Base-by-base conservation (phyloP, 2,888 invertebrate genomes). In the Hofmannophila pseudospretella region DNA sequence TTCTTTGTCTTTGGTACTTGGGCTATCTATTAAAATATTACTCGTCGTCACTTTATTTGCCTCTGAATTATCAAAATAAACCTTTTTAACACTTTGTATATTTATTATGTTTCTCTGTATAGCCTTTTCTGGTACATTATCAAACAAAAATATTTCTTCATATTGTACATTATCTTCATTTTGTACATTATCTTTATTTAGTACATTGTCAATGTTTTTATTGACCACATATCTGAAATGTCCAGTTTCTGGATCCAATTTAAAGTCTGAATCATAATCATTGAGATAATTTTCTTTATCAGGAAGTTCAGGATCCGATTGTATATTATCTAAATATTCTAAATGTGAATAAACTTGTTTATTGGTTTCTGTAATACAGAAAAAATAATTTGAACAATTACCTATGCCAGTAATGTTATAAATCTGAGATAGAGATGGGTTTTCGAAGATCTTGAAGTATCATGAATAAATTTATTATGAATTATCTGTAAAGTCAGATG, bases 191-290 rank as follows among this genome's bases (percentile, higher is more conserved):
- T 23, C 23, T 23, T 23, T 23, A 7, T 27, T 3, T 12, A 3
- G 1, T 2, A 11, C 11, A 10, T 11, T 27, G 8, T 10, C 8
- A 7, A 16, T 16, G n/a, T 30, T 16, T 5, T 30, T 7, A n/a
- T 30, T 16, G 16, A 4, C 27, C 4, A 28, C 7, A 28, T 12
- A 28, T 5, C 7, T 13, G 3, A 13, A 7, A 13, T 13, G 13
- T 7, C 13, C 28, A 28, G 13, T 31, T 14, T 16, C 8, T n/a
- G 28, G 28, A 28, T 28, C 28, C 28, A 28, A n/a, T 23, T 23
- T n/a, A n/a, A 5, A 11, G 2, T 27, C 11, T 10, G 10, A 7
- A 27, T 27, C 4, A 1, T 5, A 11, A 2, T 11, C n/a, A 3
- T 12, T 5, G 11, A 4, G 11, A 7, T n/a, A 11, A 7, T 27